phyloP scores from a whole-genome alignment of 2,113 vertebrate species.

The Geococcyx californianus region DNA sequence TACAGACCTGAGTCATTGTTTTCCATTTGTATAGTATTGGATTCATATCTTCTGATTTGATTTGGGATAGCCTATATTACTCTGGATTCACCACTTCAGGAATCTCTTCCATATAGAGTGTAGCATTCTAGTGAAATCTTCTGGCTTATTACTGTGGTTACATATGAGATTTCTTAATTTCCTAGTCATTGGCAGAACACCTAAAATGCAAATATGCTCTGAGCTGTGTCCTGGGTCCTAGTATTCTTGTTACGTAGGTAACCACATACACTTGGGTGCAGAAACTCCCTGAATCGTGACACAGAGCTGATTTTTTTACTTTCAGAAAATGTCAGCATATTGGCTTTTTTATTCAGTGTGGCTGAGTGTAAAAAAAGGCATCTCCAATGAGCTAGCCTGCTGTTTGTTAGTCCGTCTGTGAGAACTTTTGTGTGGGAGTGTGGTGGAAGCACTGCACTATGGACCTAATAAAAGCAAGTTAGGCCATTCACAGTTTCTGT shows the following conservation, averaged over 20 bases:
- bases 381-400: neutral
- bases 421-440: neutral
- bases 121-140: neutral
- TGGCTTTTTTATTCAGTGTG: neutral
- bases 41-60: neutral
- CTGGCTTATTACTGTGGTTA: neutral
- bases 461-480: neutral
- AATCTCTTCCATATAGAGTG: neutral
- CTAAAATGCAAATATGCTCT: neutral
- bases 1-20: neutral
- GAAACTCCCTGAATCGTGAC: neutral
- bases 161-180: neutral
- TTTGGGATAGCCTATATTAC: neutral
- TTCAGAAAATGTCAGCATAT: neutral
- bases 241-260: neutral
- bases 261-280: neutral
- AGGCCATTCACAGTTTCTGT: neutral
- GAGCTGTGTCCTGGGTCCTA: neutral
- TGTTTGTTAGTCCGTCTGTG: neutral
- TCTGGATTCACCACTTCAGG: neutral
- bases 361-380: neutral
- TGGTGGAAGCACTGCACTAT: neutral
- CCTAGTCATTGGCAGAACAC: neutral
- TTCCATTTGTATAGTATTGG: neutral
- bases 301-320: neutral